These are phyloP conservation scores for Deilephila elpenor DNA, from an alignment of 2,888 invertebrate species.

Conservation along the genomic window DNA sequence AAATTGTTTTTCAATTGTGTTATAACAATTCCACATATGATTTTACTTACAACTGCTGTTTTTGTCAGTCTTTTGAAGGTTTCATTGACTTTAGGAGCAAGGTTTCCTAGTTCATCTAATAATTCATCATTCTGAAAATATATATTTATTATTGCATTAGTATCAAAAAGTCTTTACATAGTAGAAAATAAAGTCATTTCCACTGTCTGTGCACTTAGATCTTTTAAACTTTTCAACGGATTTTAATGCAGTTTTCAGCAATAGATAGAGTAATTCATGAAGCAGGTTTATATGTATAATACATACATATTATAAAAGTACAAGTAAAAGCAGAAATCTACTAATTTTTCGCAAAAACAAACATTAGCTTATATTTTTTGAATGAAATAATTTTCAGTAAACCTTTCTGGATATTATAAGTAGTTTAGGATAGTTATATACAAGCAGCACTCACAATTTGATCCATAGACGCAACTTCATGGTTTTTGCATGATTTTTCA, in stretches of 20 bases:
- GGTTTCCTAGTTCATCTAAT: slow-evolving; percentile 57
- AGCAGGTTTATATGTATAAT: no score
- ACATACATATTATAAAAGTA: no score
- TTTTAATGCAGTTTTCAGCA: no score
- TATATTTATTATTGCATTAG: slow-evolving; percentile 3
- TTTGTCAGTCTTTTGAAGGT: slow-evolving; percentile 71
- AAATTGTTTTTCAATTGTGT: neutral
- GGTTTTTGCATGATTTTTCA: slow-evolving; percentile 75
- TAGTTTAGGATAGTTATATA: no score
- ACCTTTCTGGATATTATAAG: no score
- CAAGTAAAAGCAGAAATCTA: no score
- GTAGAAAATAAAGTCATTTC: no score
- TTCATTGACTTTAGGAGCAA: slow-evolving; percentile 72
- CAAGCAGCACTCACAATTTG: slow-evolving; percentile 64
- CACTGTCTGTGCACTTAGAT: no score
- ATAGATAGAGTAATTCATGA: no score
- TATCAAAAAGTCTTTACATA: neutral
- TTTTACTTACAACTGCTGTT: slow-evolving; percentile 73
- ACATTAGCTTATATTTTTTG: no score
- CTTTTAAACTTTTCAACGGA: no score
- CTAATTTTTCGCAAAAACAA: neutral
- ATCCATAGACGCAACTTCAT: slow-evolving; percentile 67
- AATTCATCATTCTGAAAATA: slow-evolving; percentile 68
- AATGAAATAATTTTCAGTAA: no score
- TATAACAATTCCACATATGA: neutral